phyloP scores from a whole-genome alignment of 64 coral and sea anemone genomes.

The Stylophora pistillata region DNA sequence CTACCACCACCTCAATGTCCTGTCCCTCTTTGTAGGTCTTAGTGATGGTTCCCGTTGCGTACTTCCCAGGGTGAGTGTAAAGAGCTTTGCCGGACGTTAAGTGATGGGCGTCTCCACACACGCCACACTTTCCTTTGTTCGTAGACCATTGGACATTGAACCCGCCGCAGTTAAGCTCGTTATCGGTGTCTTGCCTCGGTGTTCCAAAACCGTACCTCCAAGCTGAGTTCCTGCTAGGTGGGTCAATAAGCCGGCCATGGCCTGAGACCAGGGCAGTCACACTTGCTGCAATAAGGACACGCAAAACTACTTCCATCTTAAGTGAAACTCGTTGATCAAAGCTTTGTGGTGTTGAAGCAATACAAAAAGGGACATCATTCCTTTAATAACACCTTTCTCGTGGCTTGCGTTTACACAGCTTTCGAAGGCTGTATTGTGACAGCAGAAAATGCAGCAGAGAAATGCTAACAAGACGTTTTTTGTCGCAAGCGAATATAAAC shows the following conservation, averaged over 20 bases:
- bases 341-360: neutral
- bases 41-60: constrained; percentile 50
- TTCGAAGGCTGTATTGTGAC: neutral
- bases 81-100: constrained; percentile 4
- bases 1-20: constrained; percentile 41
- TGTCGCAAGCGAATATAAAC: neutral
- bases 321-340: neutral
- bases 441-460: neutral
- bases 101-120: constrained; percentile 72
- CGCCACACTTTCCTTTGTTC: constrained; percentile 70
- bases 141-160: constrained; percentile 58
- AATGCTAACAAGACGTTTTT: neutral
- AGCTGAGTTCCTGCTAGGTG: constrained; percentile 48
- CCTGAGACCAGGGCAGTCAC: constrained; percentile 15
- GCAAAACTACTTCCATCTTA: neutral
- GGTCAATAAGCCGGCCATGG: constrained; percentile 64
- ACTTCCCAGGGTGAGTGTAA: constrained; percentile 59
- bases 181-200: constrained; percentile 50
- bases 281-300: neutral
- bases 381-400: neutral
- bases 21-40: constrained; percentile 70
- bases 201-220: constrained; percentile 53
- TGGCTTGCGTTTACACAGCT: neutral
- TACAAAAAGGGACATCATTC: neutral
- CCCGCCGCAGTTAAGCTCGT: constrained; percentile 75